Evolutionary conservation across 2,888 invertebrate genomes (phyloP).

Genomic region (Mimas tiliae): DNA sequence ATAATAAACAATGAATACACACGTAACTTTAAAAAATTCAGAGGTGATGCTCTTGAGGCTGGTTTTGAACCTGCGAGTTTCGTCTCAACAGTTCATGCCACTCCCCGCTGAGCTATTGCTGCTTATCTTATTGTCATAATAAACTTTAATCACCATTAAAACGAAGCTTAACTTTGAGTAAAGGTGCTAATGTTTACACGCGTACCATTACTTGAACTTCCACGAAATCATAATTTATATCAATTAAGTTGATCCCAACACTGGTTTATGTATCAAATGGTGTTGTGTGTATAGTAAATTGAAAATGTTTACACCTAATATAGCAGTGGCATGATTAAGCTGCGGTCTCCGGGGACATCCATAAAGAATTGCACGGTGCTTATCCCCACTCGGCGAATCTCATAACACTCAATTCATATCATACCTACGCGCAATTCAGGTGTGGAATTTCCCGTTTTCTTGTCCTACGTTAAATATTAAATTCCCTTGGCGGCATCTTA

Average conservation of each 20-base stretch:
- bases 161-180: neutral
- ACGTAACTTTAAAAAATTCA: too few relatives aligned
- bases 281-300: neutral
- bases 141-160: neutral
- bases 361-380: constrained; percentile 58
- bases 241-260: neutral
- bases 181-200: neutral
- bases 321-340: constrained; percentile 20
- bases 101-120: too few relatives aligned
- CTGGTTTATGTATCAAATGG: neutral
- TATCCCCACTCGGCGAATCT: constrained; percentile 43
- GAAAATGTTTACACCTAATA: constrained; percentile 17
- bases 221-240: neutral
- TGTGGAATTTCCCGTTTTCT: constrained; percentile 57
- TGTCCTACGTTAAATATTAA: constrained; percentile 70
- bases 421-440: constrained; percentile 66
- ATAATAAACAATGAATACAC: too few relatives aligned
- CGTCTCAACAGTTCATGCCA: too few relatives aligned
- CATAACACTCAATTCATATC: constrained; percentile 59
- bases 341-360: constrained; percentile 47
- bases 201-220: neutral
- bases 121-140: too few relatives aligned
- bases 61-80: too few relatives aligned
- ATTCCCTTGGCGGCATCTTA: constrained; percentile 66
- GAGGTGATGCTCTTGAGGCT: too few relatives aligned